These are phyloP conservation scores for Neelides sp. DNA, from an alignment of 1,140 invertebrate species.

Conservation along the genomic window DNA sequence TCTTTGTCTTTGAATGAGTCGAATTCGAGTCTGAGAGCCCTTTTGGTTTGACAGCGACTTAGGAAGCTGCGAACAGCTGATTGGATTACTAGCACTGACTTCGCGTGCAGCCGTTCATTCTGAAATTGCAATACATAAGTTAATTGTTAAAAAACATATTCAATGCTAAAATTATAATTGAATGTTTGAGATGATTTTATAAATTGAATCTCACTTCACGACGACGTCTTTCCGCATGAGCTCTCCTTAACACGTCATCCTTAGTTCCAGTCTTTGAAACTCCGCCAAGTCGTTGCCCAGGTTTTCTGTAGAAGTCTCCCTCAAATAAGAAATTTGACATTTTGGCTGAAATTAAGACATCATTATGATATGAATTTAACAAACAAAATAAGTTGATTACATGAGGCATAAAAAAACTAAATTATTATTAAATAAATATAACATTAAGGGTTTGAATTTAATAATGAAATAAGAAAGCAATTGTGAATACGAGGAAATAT, in stretches of 20 bases:
- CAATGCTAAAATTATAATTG: too few species aligned
- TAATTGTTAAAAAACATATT: background rate
- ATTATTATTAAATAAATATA: too few species aligned
- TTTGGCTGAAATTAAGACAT: background rate
- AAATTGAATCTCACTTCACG: slow-evolving; percentile 51
- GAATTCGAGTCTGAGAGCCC: background rate
- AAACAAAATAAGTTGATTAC: too few species aligned
- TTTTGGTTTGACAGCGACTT: background rate
- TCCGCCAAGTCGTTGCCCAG: slow-evolving; percentile 79
- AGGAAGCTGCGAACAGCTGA: slow-evolving; percentile 57
- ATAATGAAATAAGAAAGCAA: too few species aligned
- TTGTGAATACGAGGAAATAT: too few species aligned
- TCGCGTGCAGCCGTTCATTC: slow-evolving; percentile 51
- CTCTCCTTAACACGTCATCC: slow-evolving; percentile 60
- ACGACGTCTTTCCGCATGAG: slow-evolving; percentile 69
- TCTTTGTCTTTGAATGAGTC: background rate
- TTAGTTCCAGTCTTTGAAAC: slow-evolving; percentile 62
- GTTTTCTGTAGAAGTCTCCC: slow-evolving; percentile 73
- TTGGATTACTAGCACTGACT: slow-evolving; percentile 61
- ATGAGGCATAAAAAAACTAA: too few species aligned
- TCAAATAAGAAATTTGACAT: slow-evolving; percentile 51
- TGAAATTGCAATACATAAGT: slow-evolving; percentile 35
- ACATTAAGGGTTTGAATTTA: too few species aligned
- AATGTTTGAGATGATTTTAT: background rate
- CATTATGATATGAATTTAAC: too few species aligned